Evolutionary conservation across 2,888 invertebrate genomes (phyloP), one percentile per base, ranked within the genome.

Genomic region (Erpobdella octoculata): DNA sequence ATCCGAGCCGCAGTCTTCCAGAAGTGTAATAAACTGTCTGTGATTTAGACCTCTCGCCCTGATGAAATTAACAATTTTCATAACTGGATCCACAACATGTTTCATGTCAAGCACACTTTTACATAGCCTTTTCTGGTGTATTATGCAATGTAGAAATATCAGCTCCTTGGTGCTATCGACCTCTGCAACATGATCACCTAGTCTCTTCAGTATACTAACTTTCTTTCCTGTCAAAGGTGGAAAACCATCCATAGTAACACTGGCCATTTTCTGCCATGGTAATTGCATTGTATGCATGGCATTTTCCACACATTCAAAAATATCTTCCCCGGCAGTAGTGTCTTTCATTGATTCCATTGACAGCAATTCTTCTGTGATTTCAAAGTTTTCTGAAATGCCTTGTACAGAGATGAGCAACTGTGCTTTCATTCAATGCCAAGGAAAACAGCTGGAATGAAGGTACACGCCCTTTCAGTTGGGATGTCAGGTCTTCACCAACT

Each of bases 41-140:
- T 9, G 67, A 46, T 67, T 67, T n/a, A 67, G 67, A 67, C 67
- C 67, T 67, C 67, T 36, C 18, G 67, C 8, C 46, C 67, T 37
- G 28, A 67, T 67, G 41, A 67, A 41, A 36, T 67, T 67, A 18
- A 67, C 46, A 33, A 28, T 28, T 25, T 25, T 25, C 2, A 67
- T 46, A 41, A 67, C 67, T 59, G 59, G 31, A 31, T 59, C 59
- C 38, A 67, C 28, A 25, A 67, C 67, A 38, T 67, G 38, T 28
- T 59, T 59, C n/a, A 59, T 59, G 21, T 59, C 59, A 59, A 59
- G 21, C 59, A 21, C 37, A 3, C 35, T 12, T n/a, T n/a, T n/a
- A n/a, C n/a, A n/a, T n/a, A 15, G 25, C 12, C 36, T 3, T 4
- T 15, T 28, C 36, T 36, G 31, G 31, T 67, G 67, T 33, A 67